Conservation (phyloP, 2,888 invertebrate species). For the Helicoverpa assulta region DNA sequence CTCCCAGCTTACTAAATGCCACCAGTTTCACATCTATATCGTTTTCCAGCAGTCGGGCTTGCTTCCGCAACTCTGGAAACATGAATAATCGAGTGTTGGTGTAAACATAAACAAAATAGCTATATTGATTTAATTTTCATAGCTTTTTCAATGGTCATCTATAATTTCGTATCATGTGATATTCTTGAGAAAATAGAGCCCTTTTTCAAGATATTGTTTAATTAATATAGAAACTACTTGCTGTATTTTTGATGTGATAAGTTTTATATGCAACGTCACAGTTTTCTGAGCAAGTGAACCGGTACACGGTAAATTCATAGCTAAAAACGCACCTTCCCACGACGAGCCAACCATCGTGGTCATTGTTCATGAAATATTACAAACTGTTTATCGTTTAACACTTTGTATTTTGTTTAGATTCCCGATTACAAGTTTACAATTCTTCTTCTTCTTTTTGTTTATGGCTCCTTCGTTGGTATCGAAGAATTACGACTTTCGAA, state of each 20-base stretch:
- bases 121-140: not conserved
- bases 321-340: constrained; percentile 78
- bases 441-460: too few relatives aligned
- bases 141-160: constrained; percentile 7
- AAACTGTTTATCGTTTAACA: constrained; percentile 1
- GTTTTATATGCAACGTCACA: constrained; percentile 60
- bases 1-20: constrained; percentile 98
- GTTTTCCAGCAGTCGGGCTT: constrained; percentile 98
- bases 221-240: not conserved
- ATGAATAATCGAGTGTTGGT: too few relatives aligned
- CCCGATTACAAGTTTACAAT: constrained; percentile 12
- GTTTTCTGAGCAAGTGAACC: constrained; percentile 43
- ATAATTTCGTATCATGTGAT: constrained; percentile 8
- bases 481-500: constrained; percentile 28
- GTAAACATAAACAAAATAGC: too few relatives aligned
- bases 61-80: constrained; percentile 95
- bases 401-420: constrained; percentile 20
- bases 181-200: constrained; percentile 6
- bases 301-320: constrained; percentile 24
- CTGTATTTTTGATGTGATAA: constrained; percentile 24
- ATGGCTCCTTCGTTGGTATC: too few relatives aligned
- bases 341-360: constrained; percentile 72
- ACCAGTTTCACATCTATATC: constrained; percentile 99
- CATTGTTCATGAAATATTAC: constrained; percentile 63
- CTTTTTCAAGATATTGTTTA: not conserved